Evolutionary conservation across 2,113 vertebrate genomes (phyloP), one percentile per base, ranked within the genome.

Genomic region (Zosterops hypoxanthus): DNA sequence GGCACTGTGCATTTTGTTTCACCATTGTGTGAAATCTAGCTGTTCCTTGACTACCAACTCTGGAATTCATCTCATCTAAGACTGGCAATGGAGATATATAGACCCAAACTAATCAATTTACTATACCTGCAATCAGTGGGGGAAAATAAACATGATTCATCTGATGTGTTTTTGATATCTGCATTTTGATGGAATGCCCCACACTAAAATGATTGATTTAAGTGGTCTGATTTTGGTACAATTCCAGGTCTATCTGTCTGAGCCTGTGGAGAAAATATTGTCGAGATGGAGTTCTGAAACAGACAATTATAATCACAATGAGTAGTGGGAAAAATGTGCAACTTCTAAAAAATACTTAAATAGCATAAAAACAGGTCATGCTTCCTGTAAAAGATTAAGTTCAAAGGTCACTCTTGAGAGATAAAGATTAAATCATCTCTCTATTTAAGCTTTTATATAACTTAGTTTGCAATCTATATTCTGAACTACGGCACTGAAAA

Each of bases 371-470:
- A 6, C 29, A 84, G 53, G 52, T 91, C 72, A 64, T 53, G 22
- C 31, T 89, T 89, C 29, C 31, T 82, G 36, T 87, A 75, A 90
- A 86, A 84, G 24, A 57, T 78, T 56, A 84, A 87, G 81, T 84
- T 94, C 81, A 91, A 76, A 87, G 53, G 61, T 92, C 73, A 39
- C 15, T 69, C 44, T 69, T 68, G 31, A 83, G n/a, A 75, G 36
- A 82, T 36, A 76, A 91, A 92, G 31, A 92, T 87, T 94, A 87
- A 96, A 95, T 84, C 7, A 82, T 65, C 59, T 88, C 70, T 86
- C 71, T 72, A 23, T 90, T 94, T 80, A 92, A 83, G 41, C 34
- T 87, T 69, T 87, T 89, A 89, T 81, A 47, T 86, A 78, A 91
- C 95, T 95, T 71, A 71, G 64, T 84, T 88, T 88, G 41, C 41